A percentile compares a stretch with the other conserved stretches of the same genome.
Conservation (phyloP, 1,140 invertebrate genomes). For the Tribolium castaneum region DNA sequence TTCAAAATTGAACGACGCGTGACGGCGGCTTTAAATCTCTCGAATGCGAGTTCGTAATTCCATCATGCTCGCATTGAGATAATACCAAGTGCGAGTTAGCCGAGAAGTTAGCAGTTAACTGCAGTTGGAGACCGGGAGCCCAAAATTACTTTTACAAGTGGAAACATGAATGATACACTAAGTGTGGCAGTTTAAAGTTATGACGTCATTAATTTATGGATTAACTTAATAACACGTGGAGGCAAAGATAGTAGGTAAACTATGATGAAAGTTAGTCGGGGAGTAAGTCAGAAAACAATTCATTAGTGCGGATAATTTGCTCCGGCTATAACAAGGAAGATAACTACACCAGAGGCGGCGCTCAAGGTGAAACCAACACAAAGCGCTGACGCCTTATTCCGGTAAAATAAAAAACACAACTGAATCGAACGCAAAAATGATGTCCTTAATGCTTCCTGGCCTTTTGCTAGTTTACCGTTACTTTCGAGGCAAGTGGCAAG, state of each 20-base stretch:
- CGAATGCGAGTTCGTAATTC: constrained; percentile 24
- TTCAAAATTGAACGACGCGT: not conserved
- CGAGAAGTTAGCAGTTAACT: constrained; percentile 33
- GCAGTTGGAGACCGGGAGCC: constrained; percentile 11
- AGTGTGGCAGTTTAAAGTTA: constrained; percentile 38
- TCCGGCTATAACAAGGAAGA: constrained; percentile 6
- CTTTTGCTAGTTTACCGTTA: too few relatives aligned
- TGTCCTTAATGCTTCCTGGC: too few relatives aligned
- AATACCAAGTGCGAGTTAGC: constrained; percentile 4
- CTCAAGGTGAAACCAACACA: too few relatives aligned
- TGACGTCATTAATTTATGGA: constrained; percentile 42
- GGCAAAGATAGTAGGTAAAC: constrained; percentile 38
- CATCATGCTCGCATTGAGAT: constrained; percentile 30
- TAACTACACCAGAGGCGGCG: not conserved
- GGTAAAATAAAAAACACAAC: too few relatives aligned
- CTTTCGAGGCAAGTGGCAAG: too few relatives aligned
- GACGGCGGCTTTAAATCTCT: constrained; percentile 17
- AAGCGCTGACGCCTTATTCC: too few relatives aligned
- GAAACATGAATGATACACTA: constrained; percentile 42
- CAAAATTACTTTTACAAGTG: constrained; percentile 41
- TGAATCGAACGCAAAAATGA: too few relatives aligned
- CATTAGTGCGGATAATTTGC: constrained; percentile 26
- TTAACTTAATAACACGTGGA: constrained; percentile 42
- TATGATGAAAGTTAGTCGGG: constrained; percentile 32
- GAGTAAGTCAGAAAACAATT: constrained; percentile 39